Conservation (phyloP, 2,113 vertebrate species). For the Oophaga pumilio region DNA sequence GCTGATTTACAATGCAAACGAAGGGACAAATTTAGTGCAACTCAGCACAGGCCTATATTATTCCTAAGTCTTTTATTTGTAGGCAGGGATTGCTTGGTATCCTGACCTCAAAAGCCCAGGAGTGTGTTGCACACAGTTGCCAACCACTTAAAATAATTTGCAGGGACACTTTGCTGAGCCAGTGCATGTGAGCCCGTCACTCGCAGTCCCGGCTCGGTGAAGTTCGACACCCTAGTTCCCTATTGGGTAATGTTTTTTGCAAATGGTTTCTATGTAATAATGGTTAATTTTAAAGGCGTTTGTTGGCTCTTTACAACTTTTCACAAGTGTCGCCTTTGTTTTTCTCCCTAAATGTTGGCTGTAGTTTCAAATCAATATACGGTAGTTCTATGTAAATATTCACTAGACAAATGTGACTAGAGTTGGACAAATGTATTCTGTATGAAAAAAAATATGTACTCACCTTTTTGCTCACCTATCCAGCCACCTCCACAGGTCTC, state of each 20-base stretch:
- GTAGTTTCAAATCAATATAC: neutral
- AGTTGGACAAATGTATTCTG: no score
- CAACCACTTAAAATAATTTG: slow-evolving; percentile 26
- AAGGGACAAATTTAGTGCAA: slow-evolving; percentile 50
- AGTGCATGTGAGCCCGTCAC: neutral
- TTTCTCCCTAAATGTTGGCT: neutral
- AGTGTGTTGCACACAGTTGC: slow-evolving; percentile 4
- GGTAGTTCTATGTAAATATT: neutral
- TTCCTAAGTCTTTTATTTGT: slow-evolving; percentile 49
- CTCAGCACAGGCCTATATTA: slow-evolving; percentile 50
- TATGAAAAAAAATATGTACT: no score
- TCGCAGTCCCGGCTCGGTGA: neutral
- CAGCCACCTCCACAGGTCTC: no score
- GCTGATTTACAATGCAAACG: slow-evolving; percentile 56
- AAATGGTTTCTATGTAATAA: neutral
- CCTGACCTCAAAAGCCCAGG: slow-evolving; percentile 29
- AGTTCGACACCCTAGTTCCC: neutral
- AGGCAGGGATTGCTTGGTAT: slow-evolving; percentile 20
- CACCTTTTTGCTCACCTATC: no score
- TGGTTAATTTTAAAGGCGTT: neutral
- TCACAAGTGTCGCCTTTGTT: neutral
- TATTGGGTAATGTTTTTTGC: no score
- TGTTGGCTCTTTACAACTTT: neutral
- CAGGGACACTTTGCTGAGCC: neutral
- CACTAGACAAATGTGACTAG: neutral